Conservation (phyloP, 2,797 vertebrate genomes). For the Thamnophis elegans region DNA sequence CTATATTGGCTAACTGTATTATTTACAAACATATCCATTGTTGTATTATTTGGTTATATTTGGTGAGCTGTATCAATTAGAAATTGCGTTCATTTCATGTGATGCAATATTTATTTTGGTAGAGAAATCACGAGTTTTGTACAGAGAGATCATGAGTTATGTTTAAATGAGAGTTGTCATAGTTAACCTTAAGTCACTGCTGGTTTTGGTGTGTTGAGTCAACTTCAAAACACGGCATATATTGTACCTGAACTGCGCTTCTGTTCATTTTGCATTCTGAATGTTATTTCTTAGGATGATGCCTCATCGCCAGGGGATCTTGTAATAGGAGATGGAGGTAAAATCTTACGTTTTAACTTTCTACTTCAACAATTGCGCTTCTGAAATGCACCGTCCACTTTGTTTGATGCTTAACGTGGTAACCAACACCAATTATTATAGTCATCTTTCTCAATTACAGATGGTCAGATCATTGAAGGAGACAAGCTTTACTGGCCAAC, state of each 20-base stretch:
- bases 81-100: not conserved
- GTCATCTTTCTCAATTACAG: constrained; percentile 66
- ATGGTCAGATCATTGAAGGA: constrained; percentile 82
- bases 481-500: constrained; percentile 92
- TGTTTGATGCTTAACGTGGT: not conserved
- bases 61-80: not conserved
- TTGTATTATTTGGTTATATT: not conserved
- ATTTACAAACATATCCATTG: not conserved
- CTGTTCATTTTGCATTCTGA: constrained; percentile 23
- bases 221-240: not conserved
- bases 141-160: not conserved
- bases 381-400: not conserved
- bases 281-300: constrained; percentile 80
- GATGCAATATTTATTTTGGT: not conserved
- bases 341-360: constrained; percentile 50
- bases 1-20: not conserved
- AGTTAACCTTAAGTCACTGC: not conserved
- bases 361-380: constrained; percentile 22
- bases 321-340: constrained; percentile 88
- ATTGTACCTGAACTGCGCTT: not conserved
- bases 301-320: constrained; percentile 95
- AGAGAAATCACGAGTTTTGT: not conserved
- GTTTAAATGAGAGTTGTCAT: not conserved
- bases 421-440: not conserved
- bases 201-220: not conserved